These are phyloP conservation scores for Lutjanus argentimaculatus DNA, from an alignment of 2,797 vertebrate species.

Conservation along the genomic window DNA sequence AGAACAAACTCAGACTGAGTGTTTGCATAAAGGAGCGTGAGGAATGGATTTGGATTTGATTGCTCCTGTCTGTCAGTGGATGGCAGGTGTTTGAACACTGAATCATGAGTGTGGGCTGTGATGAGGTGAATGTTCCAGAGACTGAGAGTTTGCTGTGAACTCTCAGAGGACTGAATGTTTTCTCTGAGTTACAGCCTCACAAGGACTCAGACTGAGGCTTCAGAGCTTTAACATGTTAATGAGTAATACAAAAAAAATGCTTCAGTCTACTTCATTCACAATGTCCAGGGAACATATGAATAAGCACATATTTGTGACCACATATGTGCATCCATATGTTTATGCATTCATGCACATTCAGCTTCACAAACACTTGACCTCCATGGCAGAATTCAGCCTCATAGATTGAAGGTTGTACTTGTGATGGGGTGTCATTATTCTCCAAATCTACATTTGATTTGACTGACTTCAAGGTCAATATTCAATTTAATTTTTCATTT, in stretches of 20 bases:
- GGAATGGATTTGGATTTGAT: not conserved
- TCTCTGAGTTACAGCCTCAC: conserved; percentile 15
- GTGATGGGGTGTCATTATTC: too few relatives aligned
- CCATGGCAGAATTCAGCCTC: too few relatives aligned
- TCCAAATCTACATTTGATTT: too few relatives aligned
- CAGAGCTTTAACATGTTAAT: not conserved
- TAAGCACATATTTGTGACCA: too few relatives aligned
- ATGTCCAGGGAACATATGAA: not conserved
- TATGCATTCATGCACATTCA: too few relatives aligned
- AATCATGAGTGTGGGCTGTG: not conserved
- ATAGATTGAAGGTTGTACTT: too few relatives aligned
- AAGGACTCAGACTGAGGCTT: not conserved
- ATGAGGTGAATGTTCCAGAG: conserved; percentile 43
- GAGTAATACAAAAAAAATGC: not conserved
- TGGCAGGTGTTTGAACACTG: conserved; percentile 45
- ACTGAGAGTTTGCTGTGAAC: conserved; percentile 12
- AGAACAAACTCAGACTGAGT: not conserved
- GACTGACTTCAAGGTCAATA: too few relatives aligned
- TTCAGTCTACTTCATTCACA: not conserved
- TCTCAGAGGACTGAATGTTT: conserved; percentile 19
- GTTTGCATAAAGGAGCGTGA: not conserved
- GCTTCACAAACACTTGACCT: too few relatives aligned
- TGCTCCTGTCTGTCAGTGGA: conserved; percentile 50
- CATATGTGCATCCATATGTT: too few relatives aligned
- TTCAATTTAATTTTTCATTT: too few relatives aligned